Evolutionary conservation across 2,888 invertebrate genomes (phyloP).

Genomic region (Merodon equestris): DNA sequence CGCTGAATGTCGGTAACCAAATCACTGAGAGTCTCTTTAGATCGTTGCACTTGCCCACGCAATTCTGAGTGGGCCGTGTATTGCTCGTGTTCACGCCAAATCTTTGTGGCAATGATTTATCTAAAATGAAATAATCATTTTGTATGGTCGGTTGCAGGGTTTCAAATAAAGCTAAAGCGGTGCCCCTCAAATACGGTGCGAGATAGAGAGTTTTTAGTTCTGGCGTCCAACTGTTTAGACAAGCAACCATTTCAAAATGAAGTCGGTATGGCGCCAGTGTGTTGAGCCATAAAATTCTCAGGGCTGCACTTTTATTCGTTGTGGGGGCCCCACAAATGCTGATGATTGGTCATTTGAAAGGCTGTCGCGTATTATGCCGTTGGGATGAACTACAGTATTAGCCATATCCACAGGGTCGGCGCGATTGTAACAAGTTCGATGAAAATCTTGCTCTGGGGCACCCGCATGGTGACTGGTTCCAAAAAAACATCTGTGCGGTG

Average conservation of each 20-base stretch:
- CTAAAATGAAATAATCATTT: not conserved
- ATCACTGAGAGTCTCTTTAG: constrained; percentile 15
- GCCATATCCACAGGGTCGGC: not conserved
- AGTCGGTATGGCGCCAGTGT: not conserved
- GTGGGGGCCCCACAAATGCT: not conserved
- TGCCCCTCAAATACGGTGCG: not conserved
- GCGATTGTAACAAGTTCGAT: not conserved
- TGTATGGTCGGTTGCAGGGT: not conserved
- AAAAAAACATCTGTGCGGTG: not conserved
- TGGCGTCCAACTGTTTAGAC: not conserved
- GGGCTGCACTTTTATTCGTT: not conserved
- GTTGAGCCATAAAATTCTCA: not conserved
- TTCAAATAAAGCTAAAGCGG: constrained; percentile 3
- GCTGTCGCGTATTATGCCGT: not conserved
- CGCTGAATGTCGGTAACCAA: constrained; percentile 12
- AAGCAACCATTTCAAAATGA: constrained; percentile 5
- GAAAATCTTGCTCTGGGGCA: not conserved
- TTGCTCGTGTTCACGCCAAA: constrained; percentile 13
- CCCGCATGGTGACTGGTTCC: not conserved
- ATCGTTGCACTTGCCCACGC: not conserved
- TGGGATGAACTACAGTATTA: not conserved
- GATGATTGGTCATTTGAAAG: no score
- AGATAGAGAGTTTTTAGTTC: not conserved
- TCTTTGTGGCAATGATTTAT: constrained; percentile 1
- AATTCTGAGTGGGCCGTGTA: constrained; percentile 4